A percentile compares a stretch with the other conserved stretches of the same genome.
phyloP scores from a whole-genome alignment of 2,797 vertebrate species.

The Lates japonicus region DNA sequence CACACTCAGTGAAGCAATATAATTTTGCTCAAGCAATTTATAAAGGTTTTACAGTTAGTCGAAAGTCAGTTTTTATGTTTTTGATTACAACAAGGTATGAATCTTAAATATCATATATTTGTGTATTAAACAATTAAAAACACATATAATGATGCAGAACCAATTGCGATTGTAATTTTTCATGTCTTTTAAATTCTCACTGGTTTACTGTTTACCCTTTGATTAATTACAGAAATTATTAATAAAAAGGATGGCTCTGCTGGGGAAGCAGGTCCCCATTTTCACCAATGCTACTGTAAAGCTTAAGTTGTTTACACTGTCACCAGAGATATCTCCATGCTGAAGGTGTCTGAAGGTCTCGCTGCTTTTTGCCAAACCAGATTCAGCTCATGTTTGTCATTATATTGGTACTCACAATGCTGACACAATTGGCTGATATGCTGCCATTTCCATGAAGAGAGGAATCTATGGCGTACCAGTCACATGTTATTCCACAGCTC shows the following conservation, averaged over 20 bases:
- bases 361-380: constrained; percentile 46
- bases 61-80: background rate
- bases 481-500: background rate
- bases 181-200: constrained; percentile 35
- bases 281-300: constrained; percentile 48
- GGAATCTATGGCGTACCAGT: constrained; percentile 7
- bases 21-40: background rate
- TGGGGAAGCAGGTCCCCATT: constrained; percentile 43
- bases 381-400: constrained; percentile 43
- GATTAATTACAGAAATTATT: constrained; percentile 58
- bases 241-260: constrained; percentile 42
- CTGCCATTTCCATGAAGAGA: constrained; percentile 40
- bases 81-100: background rate
- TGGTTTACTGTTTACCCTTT: constrained; percentile 52
- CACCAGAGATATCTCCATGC: constrained; percentile 55
- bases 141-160: constrained; percentile 27
- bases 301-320: constrained; percentile 75
- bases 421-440: constrained; percentile 44
- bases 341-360: constrained; percentile 58
- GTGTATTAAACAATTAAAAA: background rate
- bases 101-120: background rate
- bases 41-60: constrained; percentile 2
- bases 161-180: constrained; percentile 18
- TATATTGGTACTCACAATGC: constrained; percentile 50
- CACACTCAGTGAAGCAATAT: background rate